These are phyloP conservation scores for Anolis carolinensis DNA, from an alignment of 2,113 vertebrate species.

Conservation along the genomic window DNA sequence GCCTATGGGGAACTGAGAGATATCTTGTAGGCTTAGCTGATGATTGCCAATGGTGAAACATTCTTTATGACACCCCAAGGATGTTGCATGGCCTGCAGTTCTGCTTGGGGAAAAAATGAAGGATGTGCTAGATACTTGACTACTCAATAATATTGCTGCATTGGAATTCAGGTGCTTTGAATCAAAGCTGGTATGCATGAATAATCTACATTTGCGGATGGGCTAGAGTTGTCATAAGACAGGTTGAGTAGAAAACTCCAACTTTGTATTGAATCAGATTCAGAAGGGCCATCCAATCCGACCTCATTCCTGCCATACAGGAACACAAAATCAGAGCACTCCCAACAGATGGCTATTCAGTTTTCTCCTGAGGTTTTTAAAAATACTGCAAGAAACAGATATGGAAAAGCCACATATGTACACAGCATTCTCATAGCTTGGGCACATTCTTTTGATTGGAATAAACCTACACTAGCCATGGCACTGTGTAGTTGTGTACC, in stretches of 20 bases:
- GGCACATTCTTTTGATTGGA: not conserved
- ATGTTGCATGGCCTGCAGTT: not conserved
- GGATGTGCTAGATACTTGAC: not conserved
- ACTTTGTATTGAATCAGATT: no score
- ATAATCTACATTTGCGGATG: not conserved
- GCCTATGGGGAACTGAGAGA: not conserved
- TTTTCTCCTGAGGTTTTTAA: no score
- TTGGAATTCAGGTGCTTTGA: not conserved
- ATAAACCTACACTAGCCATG: not conserved
- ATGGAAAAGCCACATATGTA: no score
- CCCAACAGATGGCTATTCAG: no score
- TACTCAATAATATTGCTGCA: not conserved
- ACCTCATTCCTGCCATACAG: no score
- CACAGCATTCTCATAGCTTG: not conserved
- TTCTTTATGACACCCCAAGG: not conserved
- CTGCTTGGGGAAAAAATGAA: not conserved
- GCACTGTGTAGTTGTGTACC: not conserved
- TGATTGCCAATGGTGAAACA: not conserved
- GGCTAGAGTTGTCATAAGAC: not conserved
- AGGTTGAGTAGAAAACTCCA: not conserved
- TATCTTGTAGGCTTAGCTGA: not conserved
- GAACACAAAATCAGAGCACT: no score
- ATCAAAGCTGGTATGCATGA: not conserved
- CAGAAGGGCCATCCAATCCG: no score
- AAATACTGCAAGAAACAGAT: no score